Percentiles rank a stretch among this genome's conserved stretches.
Evolutionary conservation across 1,140 invertebrate species (phyloP).

Genomic region (Trialeurodes vaporariorum): DNA sequence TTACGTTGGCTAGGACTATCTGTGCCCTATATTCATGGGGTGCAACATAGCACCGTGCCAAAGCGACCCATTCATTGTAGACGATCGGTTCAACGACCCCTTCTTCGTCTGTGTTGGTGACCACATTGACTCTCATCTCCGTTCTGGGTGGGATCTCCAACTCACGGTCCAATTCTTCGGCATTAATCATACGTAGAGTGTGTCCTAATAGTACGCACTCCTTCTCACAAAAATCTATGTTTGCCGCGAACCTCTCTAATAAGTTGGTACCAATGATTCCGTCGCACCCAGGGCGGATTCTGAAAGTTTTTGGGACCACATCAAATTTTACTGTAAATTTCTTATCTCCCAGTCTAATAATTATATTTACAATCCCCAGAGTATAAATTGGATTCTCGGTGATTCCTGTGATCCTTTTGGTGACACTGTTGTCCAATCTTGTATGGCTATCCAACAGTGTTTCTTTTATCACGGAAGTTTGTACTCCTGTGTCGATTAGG

Average conservation of each 20-base stretch:
- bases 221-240: neutral
- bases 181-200: neutral
- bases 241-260: neutral
- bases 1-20: neutral
- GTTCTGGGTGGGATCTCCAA: neutral
- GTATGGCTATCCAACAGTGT: neutral
- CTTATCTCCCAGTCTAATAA: neutral
- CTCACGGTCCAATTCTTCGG: neutral
- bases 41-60: neutral
- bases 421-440: neutral
- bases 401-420: constrained; percentile 3
- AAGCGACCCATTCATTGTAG: neutral
- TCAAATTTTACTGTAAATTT: neutral
- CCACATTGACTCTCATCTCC: neutral
- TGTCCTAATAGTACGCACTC: neutral
- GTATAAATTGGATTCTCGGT: neutral
- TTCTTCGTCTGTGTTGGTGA: neutral
- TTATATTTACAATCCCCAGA: neutral
- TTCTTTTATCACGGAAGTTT: constrained; percentile 1
- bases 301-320: neutral
- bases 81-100: neutral
- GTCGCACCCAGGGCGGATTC: neutral
- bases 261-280: neutral
- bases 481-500: constrained; percentile 1
- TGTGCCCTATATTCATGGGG: neutral